A percentile compares a stretch with the other conserved stretches of the same genome.
Conservation (phyloP, 2,113 vertebrate species). For the Gadus chalcogrammus region DNA sequence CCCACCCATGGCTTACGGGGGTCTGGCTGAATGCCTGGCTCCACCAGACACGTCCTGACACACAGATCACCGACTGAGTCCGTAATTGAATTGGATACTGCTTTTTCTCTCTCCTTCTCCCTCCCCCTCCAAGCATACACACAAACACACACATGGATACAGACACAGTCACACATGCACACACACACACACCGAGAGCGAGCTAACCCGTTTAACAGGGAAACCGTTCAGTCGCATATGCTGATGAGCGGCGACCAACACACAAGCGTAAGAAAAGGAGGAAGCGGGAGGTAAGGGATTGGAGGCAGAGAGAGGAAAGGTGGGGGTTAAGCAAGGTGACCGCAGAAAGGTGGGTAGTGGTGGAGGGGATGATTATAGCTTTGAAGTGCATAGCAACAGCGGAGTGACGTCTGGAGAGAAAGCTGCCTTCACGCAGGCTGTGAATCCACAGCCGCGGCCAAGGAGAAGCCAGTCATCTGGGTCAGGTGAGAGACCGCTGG, state of each 20-base stretch:
- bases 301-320: too few species aligned
- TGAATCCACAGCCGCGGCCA: slow-evolving; percentile 31
- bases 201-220: slow-evolving; percentile 36
- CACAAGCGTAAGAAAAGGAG: too few species aligned
- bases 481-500: slow-evolving; percentile 14
- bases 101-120: too few species aligned
- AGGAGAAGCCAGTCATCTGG: slow-evolving; percentile 34
- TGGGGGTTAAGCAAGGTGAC: slow-evolving; percentile 38
- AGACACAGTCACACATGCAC: not conserved
- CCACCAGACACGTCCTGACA: slow-evolving; percentile 8
- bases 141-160: too few species aligned
- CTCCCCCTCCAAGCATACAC: not conserved
- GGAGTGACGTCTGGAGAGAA: slow-evolving; percentile 2
- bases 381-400: slow-evolving; percentile 29
- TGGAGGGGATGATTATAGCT: slow-evolving; percentile 24
- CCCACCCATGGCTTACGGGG: slow-evolving; percentile 28
- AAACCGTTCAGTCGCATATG: slow-evolving; percentile 11
- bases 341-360: not conserved
- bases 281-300: too few species aligned
- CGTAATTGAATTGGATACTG: slow-evolving; percentile 40
- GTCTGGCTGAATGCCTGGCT: slow-evolving; percentile 12
- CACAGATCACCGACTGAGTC: slow-evolving; percentile 23
- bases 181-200: too few species aligned
- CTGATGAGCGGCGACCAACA: slow-evolving; percentile 16
- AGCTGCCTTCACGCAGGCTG: not conserved